Conservation (phyloP, 2,113 vertebrate species). For the Brachyhypopomus occidentalis region DNA sequence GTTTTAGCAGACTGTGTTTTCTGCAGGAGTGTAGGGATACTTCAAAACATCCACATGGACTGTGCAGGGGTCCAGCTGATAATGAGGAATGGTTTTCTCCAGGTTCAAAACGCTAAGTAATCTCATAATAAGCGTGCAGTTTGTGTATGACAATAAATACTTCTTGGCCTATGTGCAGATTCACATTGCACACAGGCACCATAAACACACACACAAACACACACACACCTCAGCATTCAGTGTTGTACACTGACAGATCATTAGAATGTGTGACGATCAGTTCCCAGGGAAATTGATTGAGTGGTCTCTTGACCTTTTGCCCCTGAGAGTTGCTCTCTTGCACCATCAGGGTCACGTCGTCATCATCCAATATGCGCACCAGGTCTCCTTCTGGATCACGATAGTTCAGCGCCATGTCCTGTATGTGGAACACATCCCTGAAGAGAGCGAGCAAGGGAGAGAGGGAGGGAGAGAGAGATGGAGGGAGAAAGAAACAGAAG, state of each 20-base stretch:
- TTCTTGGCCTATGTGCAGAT: not conserved
- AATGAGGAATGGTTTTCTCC: too few species aligned
- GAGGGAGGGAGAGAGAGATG: constrained; percentile 2
- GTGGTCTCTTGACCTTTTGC: constrained; percentile 66
- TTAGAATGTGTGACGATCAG: constrained; percentile 80
- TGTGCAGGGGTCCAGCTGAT: too few species aligned
- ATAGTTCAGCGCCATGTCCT: constrained; percentile 87
- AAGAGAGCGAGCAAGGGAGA: constrained; percentile 5
- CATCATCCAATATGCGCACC: constrained; percentile 83
- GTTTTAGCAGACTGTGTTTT: too few species aligned
- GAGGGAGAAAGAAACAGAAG: not conserved
- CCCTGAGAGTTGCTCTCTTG: constrained; percentile 64
- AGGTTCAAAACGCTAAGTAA: too few species aligned
- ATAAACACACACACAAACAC: not conserved
- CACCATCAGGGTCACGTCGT: constrained; percentile 88
- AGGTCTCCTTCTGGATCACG: constrained; percentile 85
- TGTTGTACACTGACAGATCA: constrained; percentile 82
- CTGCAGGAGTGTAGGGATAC: too few species aligned
- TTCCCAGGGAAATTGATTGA: constrained; percentile 87
- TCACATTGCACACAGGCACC: not conserved
- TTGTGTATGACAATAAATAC: too few species aligned
- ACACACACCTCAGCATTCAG: constrained; percentile 57
- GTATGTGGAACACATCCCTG: constrained; percentile 81
- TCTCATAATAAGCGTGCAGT: too few species aligned
- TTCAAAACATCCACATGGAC: too few species aligned